Percentiles rank a stretch among this genome's conserved stretches.
Conservation (phyloP, 2,113 vertebrate species). For the Neodon shergylaensis region DNA sequence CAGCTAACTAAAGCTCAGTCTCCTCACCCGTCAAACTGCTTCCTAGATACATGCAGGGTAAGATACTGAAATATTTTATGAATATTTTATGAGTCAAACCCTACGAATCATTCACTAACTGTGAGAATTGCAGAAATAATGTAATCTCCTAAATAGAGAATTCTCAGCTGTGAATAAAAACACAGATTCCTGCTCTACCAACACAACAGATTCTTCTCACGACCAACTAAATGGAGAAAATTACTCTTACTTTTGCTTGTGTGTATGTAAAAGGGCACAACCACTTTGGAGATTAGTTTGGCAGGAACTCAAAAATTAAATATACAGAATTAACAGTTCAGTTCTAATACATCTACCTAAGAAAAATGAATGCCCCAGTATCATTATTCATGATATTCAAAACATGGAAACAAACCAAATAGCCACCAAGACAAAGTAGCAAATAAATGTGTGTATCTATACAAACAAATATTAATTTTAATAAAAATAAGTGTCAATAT, state of each 20-base stretch:
- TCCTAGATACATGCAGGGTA: neutral
- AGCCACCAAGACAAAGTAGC: neutral
- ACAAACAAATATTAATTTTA: neutral
- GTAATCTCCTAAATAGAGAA: neutral
- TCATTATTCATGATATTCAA: neutral
- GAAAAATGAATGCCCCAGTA: neutral
- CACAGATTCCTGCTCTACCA: neutral
- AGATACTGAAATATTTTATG: neutral
- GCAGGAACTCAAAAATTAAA: neutral
- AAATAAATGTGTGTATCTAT: constrained; percentile 1
- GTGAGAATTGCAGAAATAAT: neutral
- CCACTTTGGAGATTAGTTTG: neutral
- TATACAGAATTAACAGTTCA: neutral
- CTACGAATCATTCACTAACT: neutral
- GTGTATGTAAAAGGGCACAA: neutral
- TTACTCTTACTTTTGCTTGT: neutral
- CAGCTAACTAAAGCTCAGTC: neutral
- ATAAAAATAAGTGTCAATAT: neutral
- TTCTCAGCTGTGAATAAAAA: neutral
- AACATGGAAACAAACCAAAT: neutral
- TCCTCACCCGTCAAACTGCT: neutral
- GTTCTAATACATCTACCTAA: neutral
- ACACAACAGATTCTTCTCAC: neutral
- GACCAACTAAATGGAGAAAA: neutral
- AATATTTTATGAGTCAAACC: neutral